These are phyloP conservation scores for Gastrophysa polygoni DNA, from an alignment of 2,888 invertebrate genomes.

Conservation along the genomic window DNA sequence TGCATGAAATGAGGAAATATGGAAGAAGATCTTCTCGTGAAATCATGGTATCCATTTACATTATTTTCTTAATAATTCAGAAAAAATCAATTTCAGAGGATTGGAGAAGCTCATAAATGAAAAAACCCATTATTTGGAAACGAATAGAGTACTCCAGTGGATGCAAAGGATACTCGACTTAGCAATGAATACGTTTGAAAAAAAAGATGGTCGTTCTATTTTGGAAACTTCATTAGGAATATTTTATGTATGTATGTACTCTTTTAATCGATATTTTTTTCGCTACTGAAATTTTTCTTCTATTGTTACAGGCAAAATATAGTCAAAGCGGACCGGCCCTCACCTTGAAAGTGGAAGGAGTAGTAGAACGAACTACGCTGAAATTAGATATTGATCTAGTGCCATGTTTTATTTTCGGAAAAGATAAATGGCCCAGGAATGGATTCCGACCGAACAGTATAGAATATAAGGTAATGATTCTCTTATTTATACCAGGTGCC, in stretches of 20 bases:
- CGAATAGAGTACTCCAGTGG: constrained; percentile 61
- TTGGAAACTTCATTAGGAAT: constrained; percentile 49
- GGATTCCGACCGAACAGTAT: constrained; percentile 46
- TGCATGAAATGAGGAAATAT: no score
- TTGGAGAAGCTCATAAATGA: constrained; percentile 51
- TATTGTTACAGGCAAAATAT: constrained; percentile 47
- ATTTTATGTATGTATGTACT: constrained; percentile 28
- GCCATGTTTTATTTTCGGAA: constrained; percentile 60
- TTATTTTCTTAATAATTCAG: no score
- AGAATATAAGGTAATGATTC: constrained; percentile 39
- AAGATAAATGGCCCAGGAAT: constrained; percentile 58
- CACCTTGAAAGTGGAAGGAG: constrained; percentile 55
- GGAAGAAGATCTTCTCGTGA: no score
- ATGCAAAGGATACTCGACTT: constrained; percentile 60
- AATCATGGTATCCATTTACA: no score
- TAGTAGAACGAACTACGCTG: neutral
- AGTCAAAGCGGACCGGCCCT: constrained; percentile 63
- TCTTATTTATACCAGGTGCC: no score
- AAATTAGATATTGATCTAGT: constrained; percentile 60
- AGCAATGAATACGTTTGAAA: constrained; percentile 56
- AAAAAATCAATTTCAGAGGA: constrained; percentile 19
- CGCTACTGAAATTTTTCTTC: neutral
- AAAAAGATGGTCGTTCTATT: constrained; percentile 15
- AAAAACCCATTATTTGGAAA: constrained; percentile 60
- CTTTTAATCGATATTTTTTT: neutral